A percentile compares a stretch with the other conserved stretches of the same genome.
Conservation (phyloP, 2,113 vertebrate genomes). For the Heptranchias perlo region DNA sequence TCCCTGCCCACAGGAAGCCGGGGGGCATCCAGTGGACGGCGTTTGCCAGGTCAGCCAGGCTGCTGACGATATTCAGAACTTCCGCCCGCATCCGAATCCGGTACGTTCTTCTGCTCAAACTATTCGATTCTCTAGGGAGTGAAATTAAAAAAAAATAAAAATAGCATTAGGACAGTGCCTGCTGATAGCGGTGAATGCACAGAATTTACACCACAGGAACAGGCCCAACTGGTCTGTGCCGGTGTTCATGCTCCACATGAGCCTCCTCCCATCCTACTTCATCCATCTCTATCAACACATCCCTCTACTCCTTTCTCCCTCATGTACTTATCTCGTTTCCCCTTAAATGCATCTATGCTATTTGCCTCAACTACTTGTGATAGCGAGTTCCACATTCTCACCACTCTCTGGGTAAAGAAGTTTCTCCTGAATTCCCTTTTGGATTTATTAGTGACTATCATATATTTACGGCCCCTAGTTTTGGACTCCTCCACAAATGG, state of each 20-base stretch:
- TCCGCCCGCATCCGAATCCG: constrained; percentile 54
- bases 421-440: too few relatives aligned
- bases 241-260: background rate
- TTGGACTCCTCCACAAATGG: too few relatives aligned
- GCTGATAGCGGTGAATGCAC: background rate
- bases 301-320: too few relatives aligned
- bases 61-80: constrained; percentile 61
- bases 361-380: too few relatives aligned
- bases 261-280: background rate
- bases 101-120: background rate
- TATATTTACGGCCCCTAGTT: too few relatives aligned
- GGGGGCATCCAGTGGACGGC: constrained; percentile 88
- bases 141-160: background rate
- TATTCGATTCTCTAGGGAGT: background rate
- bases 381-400: too few relatives aligned
- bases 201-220: background rate
- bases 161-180: too few relatives aligned
- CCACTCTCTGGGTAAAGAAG: too few relatives aligned
- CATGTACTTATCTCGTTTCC: too few relatives aligned
- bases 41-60: constrained; percentile 72
- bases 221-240: background rate
- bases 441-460: too few relatives aligned
- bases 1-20: constrained; percentile 81
- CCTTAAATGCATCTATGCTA: too few relatives aligned
- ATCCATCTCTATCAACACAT: too few relatives aligned